These are phyloP conservation scores for Theocolax elegans DNA, from an alignment of 1,140 invertebrate species.

Conservation along the genomic window DNA sequence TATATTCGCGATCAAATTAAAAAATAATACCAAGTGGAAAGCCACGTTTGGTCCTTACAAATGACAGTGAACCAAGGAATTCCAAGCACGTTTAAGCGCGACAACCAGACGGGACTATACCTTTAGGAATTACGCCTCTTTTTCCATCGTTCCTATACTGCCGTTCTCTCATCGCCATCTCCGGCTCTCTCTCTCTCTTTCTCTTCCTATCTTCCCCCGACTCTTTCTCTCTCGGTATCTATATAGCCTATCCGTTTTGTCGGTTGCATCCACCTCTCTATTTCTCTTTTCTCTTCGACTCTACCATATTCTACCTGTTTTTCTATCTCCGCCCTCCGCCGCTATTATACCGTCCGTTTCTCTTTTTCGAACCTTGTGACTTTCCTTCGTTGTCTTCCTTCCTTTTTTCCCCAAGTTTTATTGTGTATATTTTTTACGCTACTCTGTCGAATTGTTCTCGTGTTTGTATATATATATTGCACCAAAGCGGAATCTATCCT, in stretches of 20 bases:
- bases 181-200: background rate
- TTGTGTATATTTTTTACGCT: too few relatives aligned
- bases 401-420: background rate
- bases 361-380: too few relatives aligned
- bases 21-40: too few relatives aligned
- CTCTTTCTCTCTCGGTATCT: background rate
- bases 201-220: background rate
- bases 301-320: background rate
- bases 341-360: too few relatives aligned
- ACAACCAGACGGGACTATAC: background rate
- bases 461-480: too few relatives aligned
- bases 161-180: background rate
- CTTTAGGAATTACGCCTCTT: slow-evolving; percentile 1
- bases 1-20: too few relatives aligned
- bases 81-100: background rate
- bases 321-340: background rate
- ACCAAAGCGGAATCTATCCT: too few relatives aligned
- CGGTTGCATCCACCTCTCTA: background rate
- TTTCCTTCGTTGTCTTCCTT: background rate
- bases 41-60: too few relatives aligned
- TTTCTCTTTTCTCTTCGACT: background rate
- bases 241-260: background rate
- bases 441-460: too few relatives aligned
- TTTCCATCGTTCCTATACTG: background rate
- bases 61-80: background rate